Conservation (phyloP, 2,113 vertebrate species). For the Gracilinanus agilis region DNA sequence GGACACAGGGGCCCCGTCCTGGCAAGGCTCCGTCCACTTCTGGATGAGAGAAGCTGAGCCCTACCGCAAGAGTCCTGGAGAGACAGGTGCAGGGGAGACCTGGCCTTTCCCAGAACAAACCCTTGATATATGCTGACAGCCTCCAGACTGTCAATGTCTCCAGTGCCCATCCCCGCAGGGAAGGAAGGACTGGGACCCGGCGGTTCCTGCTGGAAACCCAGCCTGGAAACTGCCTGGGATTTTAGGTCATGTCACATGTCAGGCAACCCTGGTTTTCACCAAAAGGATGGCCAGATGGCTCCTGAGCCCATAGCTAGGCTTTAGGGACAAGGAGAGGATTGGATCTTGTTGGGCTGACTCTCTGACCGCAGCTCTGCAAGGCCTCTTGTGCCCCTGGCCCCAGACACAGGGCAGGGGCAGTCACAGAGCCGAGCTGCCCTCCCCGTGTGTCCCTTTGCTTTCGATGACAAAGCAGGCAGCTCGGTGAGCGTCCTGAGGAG, state of each 20-base stretch:
- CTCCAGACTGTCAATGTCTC: background rate
- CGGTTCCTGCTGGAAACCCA: background rate
- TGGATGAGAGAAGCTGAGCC: background rate
- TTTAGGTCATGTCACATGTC: background rate
- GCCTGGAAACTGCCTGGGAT: background rate
- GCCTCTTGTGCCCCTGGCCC: no score
- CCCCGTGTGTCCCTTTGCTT: no score
- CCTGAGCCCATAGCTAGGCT: background rate
- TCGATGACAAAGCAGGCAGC: background rate
- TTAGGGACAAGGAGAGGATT: background rate
- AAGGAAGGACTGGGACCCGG: background rate
- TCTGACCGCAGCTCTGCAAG: no score
- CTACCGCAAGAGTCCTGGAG: background rate
- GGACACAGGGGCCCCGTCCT: background rate
- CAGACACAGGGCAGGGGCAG: no score
- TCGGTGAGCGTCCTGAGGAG: background rate
- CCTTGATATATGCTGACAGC: background rate
- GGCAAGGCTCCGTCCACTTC: background rate
- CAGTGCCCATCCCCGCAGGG: background rate
- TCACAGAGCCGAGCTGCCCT: background rate
- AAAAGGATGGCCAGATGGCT: background rate
- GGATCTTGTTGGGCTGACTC: background rate
- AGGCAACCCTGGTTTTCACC: no score
- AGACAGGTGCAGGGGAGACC: background rate
- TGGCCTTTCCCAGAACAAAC: background rate